Evolutionary conservation across 1,140 invertebrate species (phyloP).

Genomic region (Pteromalus puparum): DNA sequence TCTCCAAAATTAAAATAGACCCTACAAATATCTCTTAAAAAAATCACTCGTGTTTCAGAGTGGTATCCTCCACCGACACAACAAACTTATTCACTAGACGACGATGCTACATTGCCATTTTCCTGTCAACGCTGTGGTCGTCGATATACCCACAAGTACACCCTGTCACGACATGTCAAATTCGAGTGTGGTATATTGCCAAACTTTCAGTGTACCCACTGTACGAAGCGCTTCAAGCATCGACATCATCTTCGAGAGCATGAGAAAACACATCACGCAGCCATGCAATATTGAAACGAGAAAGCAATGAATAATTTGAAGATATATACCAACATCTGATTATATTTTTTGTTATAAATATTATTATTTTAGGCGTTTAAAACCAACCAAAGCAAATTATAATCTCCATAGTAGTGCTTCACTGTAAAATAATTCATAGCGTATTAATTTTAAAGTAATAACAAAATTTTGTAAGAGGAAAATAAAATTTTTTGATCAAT

Average conservation of each 20-base stretch:
- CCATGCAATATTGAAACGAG: not conserved
- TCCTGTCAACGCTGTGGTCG: conserved; percentile 71
- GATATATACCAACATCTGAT: not conserved
- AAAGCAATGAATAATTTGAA: not conserved
- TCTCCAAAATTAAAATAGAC: too few relatives aligned
- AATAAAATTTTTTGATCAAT: not conserved
- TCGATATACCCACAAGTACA: conserved; percentile 71
- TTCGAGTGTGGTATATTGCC: conserved; percentile 75
- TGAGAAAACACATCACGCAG: not conserved
- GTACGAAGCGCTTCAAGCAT: conserved; percentile 24
- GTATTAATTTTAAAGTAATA: too few relatives aligned
- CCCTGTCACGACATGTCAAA: conserved; percentile 71
- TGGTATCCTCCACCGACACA: not conserved
- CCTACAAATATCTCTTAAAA: not conserved
- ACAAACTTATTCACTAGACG: not conserved
- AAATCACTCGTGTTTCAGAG: not conserved
- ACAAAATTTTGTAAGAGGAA: not conserved
- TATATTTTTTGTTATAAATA: not conserved
- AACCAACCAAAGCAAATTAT: too few relatives aligned
- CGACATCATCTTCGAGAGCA: conserved; percentile 27
- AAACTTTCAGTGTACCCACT: not conserved
- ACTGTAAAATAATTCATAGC: too few relatives aligned
- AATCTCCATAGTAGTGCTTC: too few relatives aligned
- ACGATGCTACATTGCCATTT: conserved; percentile 52
- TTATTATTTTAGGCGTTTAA: too few relatives aligned